A percentile compares a stretch with the other conserved stretches of the same genome.
These are phyloP conservation scores for Mythimna loreyi DNA, from an alignment of 2,888 invertebrate species.

Conservation along the genomic window DNA sequence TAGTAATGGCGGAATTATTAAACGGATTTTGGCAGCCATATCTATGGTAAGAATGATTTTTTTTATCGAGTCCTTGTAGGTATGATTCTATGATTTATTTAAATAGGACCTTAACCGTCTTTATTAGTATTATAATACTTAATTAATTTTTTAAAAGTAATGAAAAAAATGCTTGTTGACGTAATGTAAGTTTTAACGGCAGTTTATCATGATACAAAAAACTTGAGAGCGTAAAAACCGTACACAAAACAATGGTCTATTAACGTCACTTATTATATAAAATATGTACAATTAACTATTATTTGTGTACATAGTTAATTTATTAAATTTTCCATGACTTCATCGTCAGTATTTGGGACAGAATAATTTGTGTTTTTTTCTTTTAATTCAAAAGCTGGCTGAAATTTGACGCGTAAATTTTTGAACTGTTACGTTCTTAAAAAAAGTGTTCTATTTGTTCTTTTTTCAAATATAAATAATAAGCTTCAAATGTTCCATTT, in stretches of 20 bases:
- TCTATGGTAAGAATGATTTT: conserved; percentile 35
- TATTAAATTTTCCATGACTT: conserved; percentile 2
- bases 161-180: background rate
- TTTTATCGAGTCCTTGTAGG: conserved; percentile 10
- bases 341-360: background rate
- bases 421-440: background rate
- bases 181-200: background rate
- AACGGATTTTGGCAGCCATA: conserved; percentile 37
- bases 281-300: background rate
- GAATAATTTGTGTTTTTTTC: background rate
- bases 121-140: background rate
- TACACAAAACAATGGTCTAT: conserved; percentile 15
- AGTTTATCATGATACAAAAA: background rate
- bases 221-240: conserved; percentile 3
- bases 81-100: background rate
- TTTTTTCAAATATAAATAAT: conserved; percentile 12
- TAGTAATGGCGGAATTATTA: conserved; percentile 43
- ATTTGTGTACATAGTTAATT: conserved; percentile 8
- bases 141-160: background rate
- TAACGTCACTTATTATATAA: background rate
- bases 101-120: background rate
- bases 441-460: conserved; percentile 4
- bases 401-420: background rate
- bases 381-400: background rate
- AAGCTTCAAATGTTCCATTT: background rate